phyloP scores from a whole-genome alignment of 2,888 invertebrate species.

The Ichneumoninae sp. region DNA sequence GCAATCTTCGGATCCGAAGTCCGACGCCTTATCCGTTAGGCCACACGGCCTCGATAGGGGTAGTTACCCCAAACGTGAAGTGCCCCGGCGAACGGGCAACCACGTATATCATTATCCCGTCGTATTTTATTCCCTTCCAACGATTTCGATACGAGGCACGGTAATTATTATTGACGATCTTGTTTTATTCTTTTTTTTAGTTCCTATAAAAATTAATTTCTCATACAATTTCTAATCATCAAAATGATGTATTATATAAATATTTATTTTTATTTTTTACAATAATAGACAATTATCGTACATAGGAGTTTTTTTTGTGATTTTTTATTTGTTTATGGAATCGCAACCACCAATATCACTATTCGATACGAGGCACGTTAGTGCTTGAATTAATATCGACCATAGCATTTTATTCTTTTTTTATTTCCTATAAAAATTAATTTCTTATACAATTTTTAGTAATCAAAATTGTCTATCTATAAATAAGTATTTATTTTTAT shows the following conservation, averaged over 20 bases:
- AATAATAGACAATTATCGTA: too few relatives aligned
- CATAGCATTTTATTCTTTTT: neutral
- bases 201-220: neutral
- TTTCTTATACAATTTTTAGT: too few relatives aligned
- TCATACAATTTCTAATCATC: too few relatives aligned
- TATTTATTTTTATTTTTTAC: too few relatives aligned
- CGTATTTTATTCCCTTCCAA: neutral
- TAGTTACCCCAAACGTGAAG: slow-evolving; percentile 72
- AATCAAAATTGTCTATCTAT: too few relatives aligned
- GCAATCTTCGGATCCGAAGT: slow-evolving; percentile 86
- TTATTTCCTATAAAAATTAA: too few relatives aligned
- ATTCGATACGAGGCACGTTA: neutral
- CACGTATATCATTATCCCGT: neutral
- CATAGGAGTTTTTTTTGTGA: neutral
- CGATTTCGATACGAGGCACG: neutral
- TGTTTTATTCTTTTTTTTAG: neutral
- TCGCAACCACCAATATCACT: neutral
- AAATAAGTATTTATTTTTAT: too few relatives aligned
- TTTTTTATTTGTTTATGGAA: too few relatives aligned
- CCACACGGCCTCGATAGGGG: slow-evolving; percentile 81
- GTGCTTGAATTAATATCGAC: neutral
- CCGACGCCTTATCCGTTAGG: slow-evolving; percentile 85
- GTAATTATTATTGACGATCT: neutral
- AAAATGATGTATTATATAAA: too few relatives aligned
- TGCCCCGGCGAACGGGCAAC: slow-evolving; percentile 11